Evolutionary conservation across 2,113 vertebrate species (phyloP).

Genomic region (Heterochromis multidens): DNA sequence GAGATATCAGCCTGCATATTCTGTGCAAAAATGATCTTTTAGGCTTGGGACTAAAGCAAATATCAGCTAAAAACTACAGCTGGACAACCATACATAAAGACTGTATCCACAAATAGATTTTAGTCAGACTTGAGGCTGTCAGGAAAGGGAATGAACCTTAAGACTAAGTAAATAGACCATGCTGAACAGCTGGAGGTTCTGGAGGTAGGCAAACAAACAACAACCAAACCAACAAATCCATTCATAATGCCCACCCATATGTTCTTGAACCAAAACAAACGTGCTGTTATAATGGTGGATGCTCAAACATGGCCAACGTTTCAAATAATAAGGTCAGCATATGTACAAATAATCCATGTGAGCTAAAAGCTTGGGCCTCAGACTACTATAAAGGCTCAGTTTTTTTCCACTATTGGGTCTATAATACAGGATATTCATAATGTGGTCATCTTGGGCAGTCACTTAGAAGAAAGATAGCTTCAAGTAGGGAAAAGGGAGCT

Average conservation of each 20-base stretch:
- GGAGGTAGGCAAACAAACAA: not conserved
- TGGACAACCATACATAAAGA: not conserved
- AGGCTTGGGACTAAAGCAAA: too few relatives aligned
- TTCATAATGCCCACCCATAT: not conserved
- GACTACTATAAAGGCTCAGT: too few relatives aligned
- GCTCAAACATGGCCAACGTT: not conserved
- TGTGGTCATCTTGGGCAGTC: too few relatives aligned
- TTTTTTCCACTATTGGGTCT: too few relatives aligned
- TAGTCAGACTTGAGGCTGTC: not conserved
- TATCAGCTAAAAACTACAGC: not conserved
- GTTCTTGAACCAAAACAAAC: not conserved
- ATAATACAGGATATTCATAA: not conserved
- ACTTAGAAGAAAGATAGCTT: too few relatives aligned
- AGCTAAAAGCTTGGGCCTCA: not conserved
- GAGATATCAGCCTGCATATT: not conserved
- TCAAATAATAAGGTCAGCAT: not conserved
- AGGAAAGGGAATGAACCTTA: not conserved
- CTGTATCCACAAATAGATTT: not conserved
- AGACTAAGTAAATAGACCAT: not conserved
- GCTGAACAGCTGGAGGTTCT: not conserved
- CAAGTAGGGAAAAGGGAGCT: too few relatives aligned
- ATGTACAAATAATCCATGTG: not conserved
- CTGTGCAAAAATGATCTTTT: not conserved
- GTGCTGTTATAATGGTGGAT: not conserved
- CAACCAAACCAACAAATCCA: not conserved